Evolutionary conservation across 2,888 invertebrate species (phyloP).

Genomic region (Drosophila gaucha): DNA sequence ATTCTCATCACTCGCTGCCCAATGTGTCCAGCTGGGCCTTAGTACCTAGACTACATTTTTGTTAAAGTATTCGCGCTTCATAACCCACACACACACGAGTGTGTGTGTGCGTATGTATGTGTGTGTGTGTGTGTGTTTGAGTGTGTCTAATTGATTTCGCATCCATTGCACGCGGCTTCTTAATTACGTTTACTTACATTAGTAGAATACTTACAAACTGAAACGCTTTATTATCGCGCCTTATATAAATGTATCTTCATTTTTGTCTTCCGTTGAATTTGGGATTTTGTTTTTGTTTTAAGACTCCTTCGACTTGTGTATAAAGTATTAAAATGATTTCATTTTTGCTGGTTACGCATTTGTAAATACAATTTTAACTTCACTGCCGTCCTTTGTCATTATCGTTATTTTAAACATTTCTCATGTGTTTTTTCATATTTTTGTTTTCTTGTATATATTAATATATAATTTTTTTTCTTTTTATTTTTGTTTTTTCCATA

Average conservation of each 20-base stretch:
- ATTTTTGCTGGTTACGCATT: slow-evolving; percentile 68
- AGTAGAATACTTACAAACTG: slow-evolving; percentile 78
- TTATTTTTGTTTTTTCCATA: slow-evolving; percentile 57
- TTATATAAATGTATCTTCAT: slow-evolving; percentile 65
- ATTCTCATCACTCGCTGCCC: slow-evolving; percentile 32
- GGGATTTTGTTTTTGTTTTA: slow-evolving; percentile 32
- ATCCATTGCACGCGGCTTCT: slow-evolving; percentile 38
- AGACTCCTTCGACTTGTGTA: slow-evolving; percentile 72
- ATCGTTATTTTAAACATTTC: slow-evolving; percentile 37
- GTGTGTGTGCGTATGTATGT: slow-evolving; percentile 25
- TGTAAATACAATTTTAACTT: slow-evolving; percentile 82
- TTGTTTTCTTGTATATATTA: slow-evolving; percentile 69
- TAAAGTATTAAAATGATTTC: slow-evolving; percentile 82
- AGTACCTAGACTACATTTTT: slow-evolving; percentile 24
- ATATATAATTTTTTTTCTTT: slow-evolving; percentile 69
- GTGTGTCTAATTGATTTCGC: slow-evolving; percentile 67
- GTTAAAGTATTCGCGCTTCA: slow-evolving; percentile 53
- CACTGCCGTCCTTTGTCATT: slow-evolving; percentile 44
- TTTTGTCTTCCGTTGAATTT: slow-evolving; percentile 50
- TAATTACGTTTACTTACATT: slow-evolving; percentile 73
- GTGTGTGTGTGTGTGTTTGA: slow-evolving; percentile 25
- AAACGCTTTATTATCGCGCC: slow-evolving; percentile 53
- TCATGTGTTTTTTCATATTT: slow-evolving; percentile 27
- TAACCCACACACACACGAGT: slow-evolving; percentile 31
- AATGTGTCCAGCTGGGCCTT: slow-evolving; percentile 46